Percentiles rank a stretch among this genome's conserved stretches.
Conservation (phyloP, 2,888 invertebrate genomes). For the Mantis religiosa region DNA sequence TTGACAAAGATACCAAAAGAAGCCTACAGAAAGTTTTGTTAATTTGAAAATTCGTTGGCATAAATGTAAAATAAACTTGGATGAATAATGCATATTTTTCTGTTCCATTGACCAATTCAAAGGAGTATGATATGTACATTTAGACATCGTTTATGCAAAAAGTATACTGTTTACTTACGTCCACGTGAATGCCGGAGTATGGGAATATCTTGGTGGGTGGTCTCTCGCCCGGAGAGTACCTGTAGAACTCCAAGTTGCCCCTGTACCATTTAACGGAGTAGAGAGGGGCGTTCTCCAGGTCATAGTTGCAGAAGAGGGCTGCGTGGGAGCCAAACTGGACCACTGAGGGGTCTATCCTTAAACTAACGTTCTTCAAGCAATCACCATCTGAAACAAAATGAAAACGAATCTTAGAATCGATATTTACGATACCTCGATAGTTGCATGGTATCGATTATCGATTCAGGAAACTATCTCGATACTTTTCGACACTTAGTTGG, state of each 20-base stretch:
- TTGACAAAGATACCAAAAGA: too few species aligned
- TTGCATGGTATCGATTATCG: too few species aligned
- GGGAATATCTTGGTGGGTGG: slow-evolving; percentile 71
- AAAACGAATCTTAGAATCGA: not conserved
- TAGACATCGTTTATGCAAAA: too few species aligned
- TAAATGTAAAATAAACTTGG: too few species aligned
- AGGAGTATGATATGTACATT: too few species aligned
- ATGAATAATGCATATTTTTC: too few species aligned
- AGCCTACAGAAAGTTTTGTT: too few species aligned
- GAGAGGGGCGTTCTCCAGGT: slow-evolving; percentile 69
- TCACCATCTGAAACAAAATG: slow-evolving; percentile 50
- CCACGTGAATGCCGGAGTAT: slow-evolving; percentile 69
- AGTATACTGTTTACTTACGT: slow-evolving; percentile 59
- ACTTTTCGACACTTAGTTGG: too few species aligned
- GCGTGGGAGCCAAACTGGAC: slow-evolving; percentile 66
- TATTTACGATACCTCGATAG: too few species aligned
- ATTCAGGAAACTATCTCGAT: too few species aligned
- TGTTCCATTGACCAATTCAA: too few species aligned
- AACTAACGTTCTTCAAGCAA: slow-evolving; percentile 65
- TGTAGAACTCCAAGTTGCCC: slow-evolving; percentile 77
- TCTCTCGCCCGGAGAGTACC: slow-evolving; percentile 69
- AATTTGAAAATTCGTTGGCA: too few species aligned
- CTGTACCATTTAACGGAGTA: slow-evolving; percentile 87
- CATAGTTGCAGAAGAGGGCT: slow-evolving; percentile 68
- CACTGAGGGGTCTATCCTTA: slow-evolving; percentile 64